Conservation (phyloP, 2,888 invertebrate species). For the Phymatocera aterrima region DNA sequence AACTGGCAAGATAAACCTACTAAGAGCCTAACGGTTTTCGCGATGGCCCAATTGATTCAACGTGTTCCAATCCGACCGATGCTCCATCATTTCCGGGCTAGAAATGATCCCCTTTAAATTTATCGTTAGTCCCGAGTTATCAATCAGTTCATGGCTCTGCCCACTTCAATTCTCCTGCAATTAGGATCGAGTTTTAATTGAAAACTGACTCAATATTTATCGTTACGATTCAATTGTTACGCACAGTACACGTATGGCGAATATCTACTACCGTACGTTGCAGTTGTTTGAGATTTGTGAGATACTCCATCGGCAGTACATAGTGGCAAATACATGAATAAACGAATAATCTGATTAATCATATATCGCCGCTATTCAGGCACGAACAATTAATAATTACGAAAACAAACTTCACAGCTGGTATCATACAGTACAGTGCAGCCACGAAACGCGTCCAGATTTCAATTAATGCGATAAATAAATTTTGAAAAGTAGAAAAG, state of each 20-base stretch:
- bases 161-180: neutral
- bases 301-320: neutral
- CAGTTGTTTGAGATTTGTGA: no score
- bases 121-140: neutral
- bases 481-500: no score
- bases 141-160: neutral
- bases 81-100: slow-evolving; percentile 25
- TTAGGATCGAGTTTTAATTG: neutral
- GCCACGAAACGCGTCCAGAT: no score
- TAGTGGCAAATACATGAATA: no score
- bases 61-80: slow-evolving; percentile 15
- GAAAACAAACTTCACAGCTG: no score
- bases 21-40: slow-evolving; percentile 26
- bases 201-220: neutral
- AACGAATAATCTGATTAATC: no score
- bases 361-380: no score
- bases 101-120: neutral
- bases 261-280: no score
- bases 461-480: no score
- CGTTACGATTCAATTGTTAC: neutral
- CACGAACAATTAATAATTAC: no score
- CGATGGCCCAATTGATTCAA: slow-evolving; percentile 31
- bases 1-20: slow-evolving; percentile 25
- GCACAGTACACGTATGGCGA: no score
- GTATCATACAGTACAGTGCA: no score